These are phyloP conservation scores for Mastigias papua DNA, from an alignment of 30 jellyfish, hydroid and myxozoan genomes.

Conservation along the genomic window DNA sequence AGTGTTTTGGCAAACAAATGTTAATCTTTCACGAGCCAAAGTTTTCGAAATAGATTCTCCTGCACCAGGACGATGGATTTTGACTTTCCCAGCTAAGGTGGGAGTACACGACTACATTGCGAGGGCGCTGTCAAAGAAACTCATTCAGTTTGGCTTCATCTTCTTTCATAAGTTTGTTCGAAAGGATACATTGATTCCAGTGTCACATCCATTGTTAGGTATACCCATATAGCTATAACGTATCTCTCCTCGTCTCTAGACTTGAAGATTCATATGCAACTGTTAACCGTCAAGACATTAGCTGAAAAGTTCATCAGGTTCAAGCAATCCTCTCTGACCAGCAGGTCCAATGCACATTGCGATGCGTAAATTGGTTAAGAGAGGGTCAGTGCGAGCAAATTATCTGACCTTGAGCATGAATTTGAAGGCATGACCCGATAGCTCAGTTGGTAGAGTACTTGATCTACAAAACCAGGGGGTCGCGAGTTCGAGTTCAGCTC, in stretches of 20 bases:
- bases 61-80: conserved; percentile 65
- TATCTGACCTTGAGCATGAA: too few species aligned
- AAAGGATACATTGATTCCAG: conserved; percentile 71
- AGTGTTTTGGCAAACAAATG: conserved; percentile 44
- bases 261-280: neutral
- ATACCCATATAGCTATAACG: too few species aligned
- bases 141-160: conserved; percentile 75
- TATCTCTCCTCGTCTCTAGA: neutral
- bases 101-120: conserved; percentile 75
- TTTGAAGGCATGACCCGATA: too few species aligned
- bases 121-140: conserved; percentile 72
- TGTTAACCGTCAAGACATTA: neutral
- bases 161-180: conserved; percentile 59
- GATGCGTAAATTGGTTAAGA: too few species aligned
- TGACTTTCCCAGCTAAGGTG: conserved; percentile 48
- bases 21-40: conserved; percentile 58
- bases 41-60: conserved; percentile 69
- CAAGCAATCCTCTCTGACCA: too few species aligned
- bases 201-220: conserved; percentile 79
- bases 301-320: too few species aligned
- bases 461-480: too few species aligned
- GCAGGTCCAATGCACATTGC: too few species aligned
- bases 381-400: too few species aligned
- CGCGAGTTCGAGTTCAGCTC: too few species aligned
- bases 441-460: too few species aligned